Conservation (phyloP, 2,888 invertebrate species). For the Ectemnius cavifrons region DNA sequence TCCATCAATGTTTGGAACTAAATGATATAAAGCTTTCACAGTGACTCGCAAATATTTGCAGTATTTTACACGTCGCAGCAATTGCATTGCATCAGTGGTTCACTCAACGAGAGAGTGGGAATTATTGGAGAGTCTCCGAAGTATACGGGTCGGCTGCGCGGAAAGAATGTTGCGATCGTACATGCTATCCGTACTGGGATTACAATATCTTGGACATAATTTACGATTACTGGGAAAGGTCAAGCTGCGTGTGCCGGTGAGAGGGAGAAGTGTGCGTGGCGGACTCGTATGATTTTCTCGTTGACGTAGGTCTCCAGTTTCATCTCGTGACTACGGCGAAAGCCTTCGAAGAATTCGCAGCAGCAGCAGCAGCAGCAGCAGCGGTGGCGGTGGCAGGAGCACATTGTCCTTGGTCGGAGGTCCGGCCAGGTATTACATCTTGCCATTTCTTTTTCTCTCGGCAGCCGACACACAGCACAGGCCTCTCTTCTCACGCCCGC, state of each 20-base stretch:
- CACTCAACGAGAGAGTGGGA: too few relatives aligned
- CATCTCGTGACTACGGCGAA: conserved; percentile 28
- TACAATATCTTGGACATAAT: conserved; percentile 3
- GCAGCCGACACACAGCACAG: background rate
- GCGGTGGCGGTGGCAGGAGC: conserved; percentile 3
- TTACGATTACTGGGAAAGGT: background rate
- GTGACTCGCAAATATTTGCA: conserved; percentile 4
- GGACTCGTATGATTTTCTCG: conserved; percentile 2
- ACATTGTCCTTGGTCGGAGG: conserved; percentile 45
- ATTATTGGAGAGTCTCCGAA: too few relatives aligned
- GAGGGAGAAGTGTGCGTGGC: background rate
- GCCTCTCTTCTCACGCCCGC: conserved; percentile 23
- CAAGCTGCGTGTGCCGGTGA: background rate
- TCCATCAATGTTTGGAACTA: background rate
- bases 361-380: background rate
- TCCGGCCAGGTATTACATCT: conserved; percentile 19
- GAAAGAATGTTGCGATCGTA: too few relatives aligned
- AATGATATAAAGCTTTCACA: background rate
- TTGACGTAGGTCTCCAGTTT: conserved; percentile 27
- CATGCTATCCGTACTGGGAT: background rate
- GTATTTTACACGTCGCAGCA: too few relatives aligned
- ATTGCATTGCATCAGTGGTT: too few relatives aligned
- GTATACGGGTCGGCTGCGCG: too few relatives aligned
- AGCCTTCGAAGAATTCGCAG: conserved; percentile 23
- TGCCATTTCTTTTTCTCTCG: conserved; percentile 14